Evolutionary conservation across 2,113 vertebrate species (phyloP).

Genomic region (Lycaon pictus): DNA sequence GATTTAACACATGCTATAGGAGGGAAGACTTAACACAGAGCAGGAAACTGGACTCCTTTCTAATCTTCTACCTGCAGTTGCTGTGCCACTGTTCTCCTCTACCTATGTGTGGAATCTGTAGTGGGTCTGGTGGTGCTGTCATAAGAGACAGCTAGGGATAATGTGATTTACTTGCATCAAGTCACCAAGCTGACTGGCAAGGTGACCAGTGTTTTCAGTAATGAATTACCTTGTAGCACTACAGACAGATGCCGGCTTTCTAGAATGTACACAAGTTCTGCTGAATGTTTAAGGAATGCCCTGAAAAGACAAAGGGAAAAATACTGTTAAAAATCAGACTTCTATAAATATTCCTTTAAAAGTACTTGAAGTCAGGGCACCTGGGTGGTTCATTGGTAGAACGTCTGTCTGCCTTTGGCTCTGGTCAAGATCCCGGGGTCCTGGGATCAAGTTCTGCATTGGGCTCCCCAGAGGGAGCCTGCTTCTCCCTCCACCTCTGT

Average conservation of each 20-base stretch:
- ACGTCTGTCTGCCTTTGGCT: too few relatives aligned
- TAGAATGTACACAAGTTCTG: constrained; percentile 94
- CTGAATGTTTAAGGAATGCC: constrained; percentile 93
- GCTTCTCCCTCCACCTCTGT: too few relatives aligned
- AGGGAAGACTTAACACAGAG: not conserved
- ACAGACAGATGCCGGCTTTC: constrained; percentile 94
- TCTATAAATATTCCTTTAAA: not conserved
- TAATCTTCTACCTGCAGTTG: not conserved
- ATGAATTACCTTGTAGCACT: constrained; percentile 93
- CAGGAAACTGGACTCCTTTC: not conserved
- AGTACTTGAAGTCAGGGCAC: not conserved
- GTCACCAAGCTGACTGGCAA: not conserved
- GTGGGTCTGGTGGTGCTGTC: fast-evolving
- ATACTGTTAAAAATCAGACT: not conserved
- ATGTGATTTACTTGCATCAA: not conserved
- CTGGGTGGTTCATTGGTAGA: too few relatives aligned
- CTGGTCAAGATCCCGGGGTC: too few relatives aligned
- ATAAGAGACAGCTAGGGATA: not conserved
- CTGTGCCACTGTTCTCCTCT: too few relatives aligned
- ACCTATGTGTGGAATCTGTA: not conserved
- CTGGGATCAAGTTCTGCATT: too few relatives aligned
- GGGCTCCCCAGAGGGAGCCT: too few relatives aligned
- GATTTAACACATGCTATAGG: not conserved
- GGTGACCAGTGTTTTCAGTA: not conserved
- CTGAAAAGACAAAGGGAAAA: constrained; percentile 84